A percentile compares a stretch with the other conserved stretches of the same genome.
Conservation (phyloP, 2,888 invertebrate species). For the Muscina levida region DNA sequence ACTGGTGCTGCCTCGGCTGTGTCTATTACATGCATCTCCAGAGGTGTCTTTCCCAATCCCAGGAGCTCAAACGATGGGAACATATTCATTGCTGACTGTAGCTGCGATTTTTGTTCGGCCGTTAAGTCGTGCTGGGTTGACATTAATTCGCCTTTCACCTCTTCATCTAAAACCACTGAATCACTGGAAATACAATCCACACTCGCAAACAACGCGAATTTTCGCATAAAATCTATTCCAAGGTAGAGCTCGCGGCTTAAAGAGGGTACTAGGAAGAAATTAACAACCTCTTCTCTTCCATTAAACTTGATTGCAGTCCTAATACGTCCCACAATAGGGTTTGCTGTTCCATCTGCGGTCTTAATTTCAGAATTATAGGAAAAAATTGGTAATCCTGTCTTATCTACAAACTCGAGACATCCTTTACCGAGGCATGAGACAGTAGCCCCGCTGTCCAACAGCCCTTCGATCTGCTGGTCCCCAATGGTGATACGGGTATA, state of each 20-base stretch:
- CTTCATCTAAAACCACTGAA: not conserved
- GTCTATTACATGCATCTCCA: not conserved
- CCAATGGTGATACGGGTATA: constrained; percentile 6
- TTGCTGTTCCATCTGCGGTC: constrained; percentile 37
- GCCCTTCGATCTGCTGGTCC: constrained; percentile 17
- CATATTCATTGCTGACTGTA: not conserved
- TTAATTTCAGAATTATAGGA: not conserved
- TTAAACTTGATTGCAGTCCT: constrained; percentile 34
- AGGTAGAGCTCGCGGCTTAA: constrained; percentile 35
- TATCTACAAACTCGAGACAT: constrained; percentile 23
- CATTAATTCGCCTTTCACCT: not conserved
- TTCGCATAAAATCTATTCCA: constrained; percentile 40
- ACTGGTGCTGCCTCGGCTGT: not conserved
- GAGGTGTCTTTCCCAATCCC: not conserved
- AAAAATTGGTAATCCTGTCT: not conserved
- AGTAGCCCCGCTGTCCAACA: constrained; percentile 29
- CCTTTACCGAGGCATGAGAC: constrained; percentile 25
- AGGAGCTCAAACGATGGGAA: not conserved
- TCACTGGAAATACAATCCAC: not conserved
- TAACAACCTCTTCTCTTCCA: not conserved
- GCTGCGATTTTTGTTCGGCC: not conserved
- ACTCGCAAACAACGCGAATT: not conserved
- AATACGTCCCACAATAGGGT: constrained; percentile 41
- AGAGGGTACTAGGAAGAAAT: constrained; percentile 44
- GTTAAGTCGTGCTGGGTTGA: not conserved